Base-by-base conservation (phyloP, 2,797 vertebrate species). In the Xiphorhynchus erythropygius region DNA sequence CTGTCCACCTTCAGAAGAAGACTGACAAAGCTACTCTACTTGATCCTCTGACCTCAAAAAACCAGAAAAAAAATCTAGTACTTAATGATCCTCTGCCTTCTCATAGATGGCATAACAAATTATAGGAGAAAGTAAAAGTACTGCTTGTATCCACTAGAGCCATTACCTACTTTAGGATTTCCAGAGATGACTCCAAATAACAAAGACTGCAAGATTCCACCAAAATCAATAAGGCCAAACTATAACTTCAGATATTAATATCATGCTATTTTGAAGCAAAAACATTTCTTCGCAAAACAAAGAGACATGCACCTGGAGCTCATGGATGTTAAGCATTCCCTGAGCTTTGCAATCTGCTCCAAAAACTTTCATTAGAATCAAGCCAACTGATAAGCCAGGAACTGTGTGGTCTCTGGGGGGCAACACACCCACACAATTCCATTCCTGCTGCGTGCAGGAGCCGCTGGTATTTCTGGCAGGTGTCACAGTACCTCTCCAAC, bases 401-500 rank as follows among this genome's bases (percentile, higher is more conserved):
- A 47, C 5, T 6, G 14, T 5, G 9, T 1, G 13, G 30, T 35
- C 55, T 73, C 39, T 3, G 5, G 3, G 32, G 23, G 14, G 32
- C 22, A 39, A 47, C 64, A 62, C 80, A 87, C 70, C 77, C 65
- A 50, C n/a, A 33, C 0, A 0, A n/a, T 89, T 84, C 62, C 52
- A 37, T 24, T 77, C 28, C 71, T 30, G 37, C 12, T 5, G 70
- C 3, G 50, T 3, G 50, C 14, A 33, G 67, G 49, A 94, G 56
- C 49, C 81, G 49, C 8, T 22, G 71, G 39, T n/a, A 3, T 4
- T 65, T 74, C 37, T 93, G 88, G 87, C 88, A 93, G 60, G 53
- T 44, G 2, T 5, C 57, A 62, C 63, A 25, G 52, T 97, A 99
- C 99, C 99, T 99, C 99, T 98, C 98, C 97, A 69, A 98, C 83